phyloP scores from a whole-genome alignment of 2,888 invertebrate species.

The Spialia ferax region DNA sequence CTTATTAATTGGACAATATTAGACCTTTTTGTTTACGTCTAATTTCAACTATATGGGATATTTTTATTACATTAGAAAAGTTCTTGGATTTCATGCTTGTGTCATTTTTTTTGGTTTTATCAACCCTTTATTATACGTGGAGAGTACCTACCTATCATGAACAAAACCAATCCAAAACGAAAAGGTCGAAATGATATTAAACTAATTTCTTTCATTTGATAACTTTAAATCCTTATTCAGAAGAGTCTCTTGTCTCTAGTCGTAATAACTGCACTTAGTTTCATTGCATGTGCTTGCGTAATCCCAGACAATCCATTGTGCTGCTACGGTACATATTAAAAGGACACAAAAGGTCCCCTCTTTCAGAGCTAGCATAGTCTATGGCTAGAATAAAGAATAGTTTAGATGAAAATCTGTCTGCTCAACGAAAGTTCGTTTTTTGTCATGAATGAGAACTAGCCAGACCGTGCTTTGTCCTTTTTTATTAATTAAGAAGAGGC shows the following conservation, averaged over 20 bases:
- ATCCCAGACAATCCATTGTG: constrained; percentile 25
- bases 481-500: background rate
- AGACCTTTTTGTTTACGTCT: too few relatives aligned
- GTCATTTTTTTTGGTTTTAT: too few relatives aligned
- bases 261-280: constrained; percentile 22
- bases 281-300: constrained; percentile 5
- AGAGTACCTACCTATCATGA: too few relatives aligned
- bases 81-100: too few relatives aligned
- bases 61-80: too few relatives aligned
- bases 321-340: background rate
- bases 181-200: too few relatives aligned
- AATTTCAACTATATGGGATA: too few relatives aligned
- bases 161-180: too few relatives aligned
- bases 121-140: too few relatives aligned
- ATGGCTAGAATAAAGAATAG: background rate
- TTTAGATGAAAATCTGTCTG: background rate
- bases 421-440: background rate
- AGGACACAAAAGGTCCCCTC: constrained; percentile 14
- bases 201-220: background rate
- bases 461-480: background rate
- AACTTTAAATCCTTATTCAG: background rate
- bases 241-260: background rate
- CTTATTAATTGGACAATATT: too few relatives aligned
- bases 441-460: background rate
- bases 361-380: constrained; percentile 2